Evolutionary conservation across 2,797 vertebrate genomes (phyloP).

Genomic region (Hypotaenidia philippensis): DNA sequence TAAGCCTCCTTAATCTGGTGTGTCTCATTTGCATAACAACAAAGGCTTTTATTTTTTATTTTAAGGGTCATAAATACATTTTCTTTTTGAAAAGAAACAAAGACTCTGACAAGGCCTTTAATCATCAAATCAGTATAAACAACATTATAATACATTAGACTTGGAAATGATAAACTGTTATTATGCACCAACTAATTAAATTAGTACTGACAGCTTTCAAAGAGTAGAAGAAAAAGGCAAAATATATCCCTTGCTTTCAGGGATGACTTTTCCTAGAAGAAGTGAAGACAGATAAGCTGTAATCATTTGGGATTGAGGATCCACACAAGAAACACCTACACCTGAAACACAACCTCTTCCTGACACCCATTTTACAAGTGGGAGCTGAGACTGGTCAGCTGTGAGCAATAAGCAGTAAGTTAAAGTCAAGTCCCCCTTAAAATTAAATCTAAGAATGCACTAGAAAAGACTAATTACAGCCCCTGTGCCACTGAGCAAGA

Average conservation of each 20-base stretch:
- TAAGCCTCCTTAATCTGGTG: conserved; percentile 8
- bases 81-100: conserved; percentile 66
- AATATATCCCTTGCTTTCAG: conserved; percentile 20
- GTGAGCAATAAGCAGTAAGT: background rate
- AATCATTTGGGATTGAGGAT: background rate
- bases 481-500: background rate
- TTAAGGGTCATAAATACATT: conserved; percentile 42
- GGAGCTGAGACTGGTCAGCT: background rate
- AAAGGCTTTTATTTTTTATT: background rate
- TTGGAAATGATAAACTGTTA: conserved; percentile 75
- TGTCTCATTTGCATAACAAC: conserved; percentile 7
- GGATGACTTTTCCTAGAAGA: background rate
- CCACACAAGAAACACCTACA: background rate
- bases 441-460: background rate
- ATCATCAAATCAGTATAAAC: conserved; percentile 74
- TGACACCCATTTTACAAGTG: background rate
- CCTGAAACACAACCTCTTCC: background rate
- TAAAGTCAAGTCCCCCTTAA: background rate
- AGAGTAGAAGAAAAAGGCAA: conserved; percentile 36
- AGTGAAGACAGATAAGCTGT: background rate
- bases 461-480: background rate
- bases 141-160: conserved; percentile 78
- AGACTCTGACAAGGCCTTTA: conserved; percentile 66
- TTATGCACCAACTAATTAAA: conserved; percentile 76
- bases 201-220: conserved; percentile 75